Base-by-base conservation (phyloP, 2,797 vertebrate species). In the Hydrolagus colliei region DNA sequence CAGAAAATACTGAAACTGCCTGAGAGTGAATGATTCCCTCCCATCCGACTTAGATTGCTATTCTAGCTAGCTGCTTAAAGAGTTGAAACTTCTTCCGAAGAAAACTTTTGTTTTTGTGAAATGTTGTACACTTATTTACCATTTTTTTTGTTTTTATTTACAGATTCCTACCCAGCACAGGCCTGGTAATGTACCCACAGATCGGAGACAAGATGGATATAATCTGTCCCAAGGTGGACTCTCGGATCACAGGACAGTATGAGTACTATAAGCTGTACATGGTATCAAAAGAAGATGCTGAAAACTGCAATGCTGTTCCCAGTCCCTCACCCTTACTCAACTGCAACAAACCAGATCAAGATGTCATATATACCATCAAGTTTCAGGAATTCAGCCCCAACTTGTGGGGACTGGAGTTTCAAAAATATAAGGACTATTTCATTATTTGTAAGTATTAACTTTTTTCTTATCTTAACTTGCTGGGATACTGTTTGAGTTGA, bases 121-220 rank as follows among this genome's bases (percentile, higher is more conserved):
- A 92, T 78, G 71, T 22, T 10, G n/a, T 75, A 41, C 63, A 73
- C 52, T 72, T 86, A 71, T 65, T 84, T 32, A 84, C 16, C 10
- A 20, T 18, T 71, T 86, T 18, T 86, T 13, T 87, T 88, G 89
- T 88, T 90, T 52, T 87, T 88, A 89, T 52, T 91, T 93, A 86
- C 94, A 98, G 97, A 94, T 99, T 99, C 86, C 94, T 97, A 89
- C 96, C 94, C 86, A 97, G 97, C 92, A 97, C 98, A 93, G 97
- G 97, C 89, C 95, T 99, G 95, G 95, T 99, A 90, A 92, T 99
- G 90, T 98, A 98, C 91, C 97, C 97, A 89, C 97, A 99, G 92
- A 98, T 99, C 88, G 97, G 97, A 92, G 97, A 99, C 92, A 99
- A 99, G 91, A 92, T 99, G 96, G 97, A 99, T 95, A 99, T 99